A percentile compares a stretch with the other conserved stretches of the same genome.
Conservation (phyloP, 2,797 vertebrate species). For the Pipistrellus pygmaeus region DNA sequence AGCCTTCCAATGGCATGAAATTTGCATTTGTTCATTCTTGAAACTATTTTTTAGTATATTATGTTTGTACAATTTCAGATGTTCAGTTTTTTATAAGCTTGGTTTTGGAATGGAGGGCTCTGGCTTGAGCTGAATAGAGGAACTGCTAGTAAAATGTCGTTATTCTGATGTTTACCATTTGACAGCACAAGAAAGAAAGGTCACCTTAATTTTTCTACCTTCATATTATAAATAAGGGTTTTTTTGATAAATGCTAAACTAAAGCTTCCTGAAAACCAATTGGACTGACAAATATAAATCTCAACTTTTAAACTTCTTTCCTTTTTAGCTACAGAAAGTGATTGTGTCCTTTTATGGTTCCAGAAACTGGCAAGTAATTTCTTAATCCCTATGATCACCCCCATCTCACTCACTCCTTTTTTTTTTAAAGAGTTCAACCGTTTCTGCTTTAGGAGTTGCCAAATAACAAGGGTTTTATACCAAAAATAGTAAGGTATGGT, state of each 20-base stretch:
- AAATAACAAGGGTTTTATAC: conserved; percentile 5
- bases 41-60: conserved; percentile 11
- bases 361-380: conserved; percentile 28
- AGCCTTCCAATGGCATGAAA: not conserved
- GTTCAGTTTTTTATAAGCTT: not conserved
- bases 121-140: conserved; percentile 16
- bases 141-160: conserved; percentile 6
- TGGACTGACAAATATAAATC: conserved; percentile 45
- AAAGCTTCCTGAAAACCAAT: conserved; percentile 38
- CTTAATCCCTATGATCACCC: not conserved
- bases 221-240: not conserved
- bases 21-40: conserved; percentile 50
- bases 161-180: conserved; percentile 57
- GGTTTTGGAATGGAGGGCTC: not conserved
- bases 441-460: not conserved
- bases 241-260: not conserved
- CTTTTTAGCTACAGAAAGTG: conserved; percentile 26
- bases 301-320: not conserved
- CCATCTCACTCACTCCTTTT: not conserved
- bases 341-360: conserved; percentile 30
- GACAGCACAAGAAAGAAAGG: conserved; percentile 71
- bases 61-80: conserved; percentile 34
- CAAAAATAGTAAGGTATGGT: conserved; percentile 7
- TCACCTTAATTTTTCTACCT: not conserved
- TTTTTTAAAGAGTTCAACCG: not conserved